phyloP scores from a whole-genome alignment of 2,797 vertebrate species.

The Agapornis canus region DNA sequence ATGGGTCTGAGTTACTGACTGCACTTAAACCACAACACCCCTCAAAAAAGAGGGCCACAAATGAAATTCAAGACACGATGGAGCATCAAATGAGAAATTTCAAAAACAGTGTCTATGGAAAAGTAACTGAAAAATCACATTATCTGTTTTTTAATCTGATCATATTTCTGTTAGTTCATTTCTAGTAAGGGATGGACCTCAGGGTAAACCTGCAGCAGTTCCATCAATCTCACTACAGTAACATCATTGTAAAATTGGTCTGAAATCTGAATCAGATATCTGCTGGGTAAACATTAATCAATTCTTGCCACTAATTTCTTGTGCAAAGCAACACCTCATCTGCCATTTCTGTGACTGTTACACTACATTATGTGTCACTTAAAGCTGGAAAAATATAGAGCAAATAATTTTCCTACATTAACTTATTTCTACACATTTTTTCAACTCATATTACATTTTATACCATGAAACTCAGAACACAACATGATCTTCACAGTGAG shows the following conservation, averaged over 20 bases:
- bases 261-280: neutral
- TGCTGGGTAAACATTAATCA: slow-evolving; percentile 3
- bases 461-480: neutral
- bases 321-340: neutral
- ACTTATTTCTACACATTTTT: neutral
- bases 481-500: neutral
- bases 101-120: neutral
- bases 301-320: neutral
- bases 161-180: slow-evolving; percentile 14
- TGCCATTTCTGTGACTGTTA: neutral
- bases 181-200: neutral
- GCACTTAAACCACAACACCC: too few relatives aligned
- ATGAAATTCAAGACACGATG: neutral
- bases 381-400: neutral
- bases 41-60: neutral
- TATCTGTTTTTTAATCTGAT: neutral
- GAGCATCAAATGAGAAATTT: neutral
- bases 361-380: neutral
- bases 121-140: neutral
- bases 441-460: neutral
- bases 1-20: too few relatives aligned
- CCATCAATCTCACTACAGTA: neutral
- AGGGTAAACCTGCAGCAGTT: neutral
- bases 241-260: neutral
- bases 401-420: neutral